Percentiles rank a stretch among this genome's conserved stretches.
Evolutionary conservation across 2,888 invertebrate genomes (phyloP).

Genomic region (Caradrina kadenii): DNA sequence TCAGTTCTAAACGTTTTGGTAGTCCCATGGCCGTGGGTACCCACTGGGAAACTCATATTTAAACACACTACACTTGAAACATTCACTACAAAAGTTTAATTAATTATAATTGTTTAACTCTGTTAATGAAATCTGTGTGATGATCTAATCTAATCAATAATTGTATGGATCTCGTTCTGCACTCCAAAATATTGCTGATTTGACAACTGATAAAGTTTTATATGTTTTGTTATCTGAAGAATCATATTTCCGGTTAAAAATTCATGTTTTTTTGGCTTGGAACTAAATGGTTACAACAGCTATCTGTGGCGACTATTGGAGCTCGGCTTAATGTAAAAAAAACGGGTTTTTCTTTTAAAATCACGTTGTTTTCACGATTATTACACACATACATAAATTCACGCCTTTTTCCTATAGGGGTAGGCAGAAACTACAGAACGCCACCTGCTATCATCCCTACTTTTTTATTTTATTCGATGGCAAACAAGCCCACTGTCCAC

Average conservation of each 20-base stretch:
- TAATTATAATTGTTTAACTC: conserved; percentile 32
- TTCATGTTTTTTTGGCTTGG: neutral
- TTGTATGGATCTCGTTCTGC: conserved; percentile 25
- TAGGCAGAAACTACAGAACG: no score
- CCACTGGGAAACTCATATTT: conserved; percentile 21
- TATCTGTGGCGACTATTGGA: no score
- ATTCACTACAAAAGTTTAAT: conserved; percentile 11
- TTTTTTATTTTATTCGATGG: no score
- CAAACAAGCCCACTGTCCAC: no score
- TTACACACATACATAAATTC: no score
- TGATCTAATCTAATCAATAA: conserved; percentile 44
- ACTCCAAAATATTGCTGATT: conserved; percentile 35
- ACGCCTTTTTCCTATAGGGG: no score
- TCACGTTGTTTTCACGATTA: no score
- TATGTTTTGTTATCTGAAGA: conserved; percentile 35
- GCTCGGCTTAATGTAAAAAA: no score
- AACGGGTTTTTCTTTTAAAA: no score
- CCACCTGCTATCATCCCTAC: no score
- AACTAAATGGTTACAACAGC: no score
- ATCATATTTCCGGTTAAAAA: conserved; percentile 28
- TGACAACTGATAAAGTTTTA: conserved; percentile 14
- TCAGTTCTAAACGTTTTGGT: conserved; percentile 48
- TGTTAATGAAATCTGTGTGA: conserved; percentile 16
- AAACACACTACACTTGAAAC: neutral
- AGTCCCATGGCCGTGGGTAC: conserved; percentile 26